phyloP scores from a whole-genome alignment of 2,113 vertebrate species.

The Machaerirhynchus nigripectus region DNA sequence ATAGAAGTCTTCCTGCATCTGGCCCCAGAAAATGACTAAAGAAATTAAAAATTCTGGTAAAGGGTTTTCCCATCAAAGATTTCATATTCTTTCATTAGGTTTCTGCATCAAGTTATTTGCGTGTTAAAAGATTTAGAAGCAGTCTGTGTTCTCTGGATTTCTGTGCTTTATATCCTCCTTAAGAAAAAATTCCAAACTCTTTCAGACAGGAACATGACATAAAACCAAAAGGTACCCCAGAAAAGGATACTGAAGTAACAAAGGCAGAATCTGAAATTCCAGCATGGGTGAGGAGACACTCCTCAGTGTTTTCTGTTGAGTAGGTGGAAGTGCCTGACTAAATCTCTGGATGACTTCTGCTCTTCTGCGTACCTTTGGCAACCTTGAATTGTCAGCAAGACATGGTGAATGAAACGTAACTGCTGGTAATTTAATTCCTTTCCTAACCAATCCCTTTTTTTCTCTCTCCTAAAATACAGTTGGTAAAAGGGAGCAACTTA shows the following conservation, averaged over 20 bases:
- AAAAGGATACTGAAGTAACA: background rate
- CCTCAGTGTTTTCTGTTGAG: background rate
- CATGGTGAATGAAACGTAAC: background rate
- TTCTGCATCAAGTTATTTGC: background rate
- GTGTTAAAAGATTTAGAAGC: background rate
- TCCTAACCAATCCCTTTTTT: background rate
- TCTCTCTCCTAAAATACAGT: background rate
- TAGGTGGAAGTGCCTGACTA: background rate
- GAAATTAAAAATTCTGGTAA: background rate
- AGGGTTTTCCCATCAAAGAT: background rate
- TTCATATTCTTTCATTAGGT: background rate
- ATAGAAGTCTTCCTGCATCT: background rate
- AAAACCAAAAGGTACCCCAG: background rate
- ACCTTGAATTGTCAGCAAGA: background rate
- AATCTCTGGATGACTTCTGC: background rate
- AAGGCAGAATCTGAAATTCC: background rate
- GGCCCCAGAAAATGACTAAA: background rate
- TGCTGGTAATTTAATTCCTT: background rate
- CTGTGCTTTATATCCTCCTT: background rate
- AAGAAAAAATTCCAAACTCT: background rate
- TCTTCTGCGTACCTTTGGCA: background rate
- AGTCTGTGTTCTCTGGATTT: background rate
- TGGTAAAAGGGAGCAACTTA: background rate
- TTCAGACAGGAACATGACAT: background rate
- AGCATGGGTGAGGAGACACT: accelerated